Conservation (phyloP, 2,888 invertebrate species). For the Ophioninae sp. region DNA sequence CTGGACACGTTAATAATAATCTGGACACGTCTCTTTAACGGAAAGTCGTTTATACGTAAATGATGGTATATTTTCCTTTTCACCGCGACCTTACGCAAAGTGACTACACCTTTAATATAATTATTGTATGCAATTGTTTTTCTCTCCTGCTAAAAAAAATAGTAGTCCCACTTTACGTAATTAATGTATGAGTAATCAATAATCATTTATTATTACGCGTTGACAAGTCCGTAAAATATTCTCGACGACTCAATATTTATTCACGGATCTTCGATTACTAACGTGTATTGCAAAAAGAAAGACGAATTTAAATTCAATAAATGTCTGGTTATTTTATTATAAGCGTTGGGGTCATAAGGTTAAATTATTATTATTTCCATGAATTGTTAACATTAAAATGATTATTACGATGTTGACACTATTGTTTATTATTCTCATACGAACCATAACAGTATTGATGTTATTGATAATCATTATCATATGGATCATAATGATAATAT, state of each 20-base stretch:
- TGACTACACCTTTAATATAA: neutral
- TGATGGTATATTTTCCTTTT: conserved; percentile 24
- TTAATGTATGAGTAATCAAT: neutral
- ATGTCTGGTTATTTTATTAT: neutral
- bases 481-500: too few species aligned
- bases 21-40: conserved; percentile 46
- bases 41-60: conserved; percentile 24
- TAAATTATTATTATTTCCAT: neutral
- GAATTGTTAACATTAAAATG: neutral
- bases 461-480: neutral
- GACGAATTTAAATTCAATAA: neutral
- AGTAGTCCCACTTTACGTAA: neutral
- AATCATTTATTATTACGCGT: too few species aligned
- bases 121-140: neutral
- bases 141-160: neutral
- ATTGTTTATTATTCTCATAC: neutral
- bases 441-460: neutral
- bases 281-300: neutral
- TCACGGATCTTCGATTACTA: neutral
- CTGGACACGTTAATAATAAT: too few species aligned
- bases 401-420: neutral
- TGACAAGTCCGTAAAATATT: neutral
- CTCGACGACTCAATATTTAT: neutral
- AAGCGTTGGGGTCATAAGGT: neutral
- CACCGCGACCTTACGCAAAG: conserved; percentile 10